Percentiles rank a stretch among this genome's conserved stretches.
Evolutionary conservation across 2,888 invertebrate genomes (phyloP).

Genomic region (Zygaena filipendulae): DNA sequence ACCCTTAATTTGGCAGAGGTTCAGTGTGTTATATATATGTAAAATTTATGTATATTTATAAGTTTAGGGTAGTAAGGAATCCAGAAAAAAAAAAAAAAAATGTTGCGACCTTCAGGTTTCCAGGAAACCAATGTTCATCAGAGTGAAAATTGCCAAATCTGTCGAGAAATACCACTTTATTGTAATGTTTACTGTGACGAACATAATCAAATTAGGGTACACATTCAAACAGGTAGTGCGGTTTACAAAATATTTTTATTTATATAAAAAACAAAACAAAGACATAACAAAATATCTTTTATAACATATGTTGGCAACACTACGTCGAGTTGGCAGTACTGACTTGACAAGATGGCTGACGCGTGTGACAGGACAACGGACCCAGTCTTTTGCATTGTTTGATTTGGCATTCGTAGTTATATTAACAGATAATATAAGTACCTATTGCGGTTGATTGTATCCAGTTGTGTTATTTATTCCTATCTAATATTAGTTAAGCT

Average conservation of each 20-base stretch:
- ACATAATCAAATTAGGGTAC: slow-evolving; percentile 14
- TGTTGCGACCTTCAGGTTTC: slow-evolving; percentile 13
- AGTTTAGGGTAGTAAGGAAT: slow-evolving; percentile 13
- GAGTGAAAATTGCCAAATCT: slow-evolving; percentile 14
- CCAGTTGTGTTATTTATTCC: too few relatives aligned
- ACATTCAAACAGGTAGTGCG: slow-evolving; percentile 12
- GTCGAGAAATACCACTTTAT: slow-evolving; percentile 14
- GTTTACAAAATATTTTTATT: slow-evolving; percentile 14
- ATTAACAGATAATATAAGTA: too few relatives aligned
- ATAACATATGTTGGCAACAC: too few relatives aligned
- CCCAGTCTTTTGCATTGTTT: too few relatives aligned
- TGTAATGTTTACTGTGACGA: slow-evolving; percentile 14
- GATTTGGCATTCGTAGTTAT: too few relatives aligned
- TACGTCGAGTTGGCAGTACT: too few relatives aligned
- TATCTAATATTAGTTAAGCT: too few relatives aligned
- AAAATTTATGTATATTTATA: slow-evolving; percentile 13
- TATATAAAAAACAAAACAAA: slow-evolving; percentile 14
- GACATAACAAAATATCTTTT: slow-evolving; percentile 15
- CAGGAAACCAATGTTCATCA: slow-evolving; percentile 13
- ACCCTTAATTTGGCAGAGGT: slow-evolving; percentile 12
- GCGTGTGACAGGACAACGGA: too few relatives aligned
- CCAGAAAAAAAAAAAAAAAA: slow-evolving; percentile 14
- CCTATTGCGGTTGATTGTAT: too few relatives aligned
- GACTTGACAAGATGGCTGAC: too few relatives aligned
- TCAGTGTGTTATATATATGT: slow-evolving; percentile 12